Conservation (phyloP, 2,888 invertebrate genomes). For the Oegoconia quadripuncta region DNA sequence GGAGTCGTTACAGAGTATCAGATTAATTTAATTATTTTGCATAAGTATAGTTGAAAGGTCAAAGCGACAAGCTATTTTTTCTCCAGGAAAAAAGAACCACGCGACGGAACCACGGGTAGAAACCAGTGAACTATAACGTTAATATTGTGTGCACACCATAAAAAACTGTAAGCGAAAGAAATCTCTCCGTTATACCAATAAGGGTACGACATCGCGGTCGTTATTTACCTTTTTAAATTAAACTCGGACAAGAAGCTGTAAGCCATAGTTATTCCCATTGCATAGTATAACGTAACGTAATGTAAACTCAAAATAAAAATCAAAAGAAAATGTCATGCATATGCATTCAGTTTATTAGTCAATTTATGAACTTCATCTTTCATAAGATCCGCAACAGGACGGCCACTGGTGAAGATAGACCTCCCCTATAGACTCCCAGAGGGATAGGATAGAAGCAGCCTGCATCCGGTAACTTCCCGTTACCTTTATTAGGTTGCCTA, state of each 20-base stretch:
- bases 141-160: constrained; percentile 33
- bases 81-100: too few relatives aligned
- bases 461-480: too few relatives aligned
- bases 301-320: constrained; percentile 19
- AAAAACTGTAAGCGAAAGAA: constrained; percentile 24
- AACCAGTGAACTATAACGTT: constrained; percentile 26
- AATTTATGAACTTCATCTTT: constrained; percentile 5
- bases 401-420: too few relatives aligned
- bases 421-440: too few relatives aligned
- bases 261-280: constrained; percentile 37
- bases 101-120: background rate
- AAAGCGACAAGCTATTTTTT: too few relatives aligned
- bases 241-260: constrained; percentile 39
- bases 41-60: too few relatives aligned
- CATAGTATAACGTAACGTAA: constrained; percentile 28
- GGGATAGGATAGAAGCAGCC: too few relatives aligned
- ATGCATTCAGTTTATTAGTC: constrained; percentile 10
- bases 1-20: too few relatives aligned
- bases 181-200: constrained; percentile 48
- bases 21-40: too few relatives aligned
- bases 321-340: constrained; percentile 22
- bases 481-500: too few relatives aligned
- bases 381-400: too few relatives aligned
- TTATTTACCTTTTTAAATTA: constrained; percentile 57
- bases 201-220: constrained; percentile 31